Evolutionary conservation across 2,797 vertebrate genomes (phyloP).

Genomic region (Poecile montanus): DNA sequence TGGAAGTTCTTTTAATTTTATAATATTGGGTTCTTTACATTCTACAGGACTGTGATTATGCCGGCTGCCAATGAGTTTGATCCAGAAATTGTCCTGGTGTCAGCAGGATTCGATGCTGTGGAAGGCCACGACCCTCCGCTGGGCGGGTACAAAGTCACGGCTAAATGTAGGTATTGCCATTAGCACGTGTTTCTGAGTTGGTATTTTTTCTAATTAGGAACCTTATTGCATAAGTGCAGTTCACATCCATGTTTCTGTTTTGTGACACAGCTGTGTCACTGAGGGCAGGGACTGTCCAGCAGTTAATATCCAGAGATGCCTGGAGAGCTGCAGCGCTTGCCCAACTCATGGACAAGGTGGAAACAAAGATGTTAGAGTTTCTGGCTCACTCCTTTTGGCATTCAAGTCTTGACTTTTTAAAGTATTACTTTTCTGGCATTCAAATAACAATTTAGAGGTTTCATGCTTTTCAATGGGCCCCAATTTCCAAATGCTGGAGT

Average conservation of each 20-base stretch:
- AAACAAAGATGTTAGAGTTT: background rate
- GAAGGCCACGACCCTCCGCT: conserved; percentile 83
- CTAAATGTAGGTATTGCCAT: conserved; percentile 80
- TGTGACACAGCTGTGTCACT: background rate
- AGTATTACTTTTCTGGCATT: conserved; percentile 36
- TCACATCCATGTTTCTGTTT: background rate
- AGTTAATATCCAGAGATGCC: background rate
- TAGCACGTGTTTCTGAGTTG: background rate
- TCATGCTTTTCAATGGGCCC: conserved; percentile 15
- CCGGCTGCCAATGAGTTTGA: conserved; percentile 81
- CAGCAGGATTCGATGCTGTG: conserved; percentile 83
- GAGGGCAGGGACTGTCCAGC: background rate
- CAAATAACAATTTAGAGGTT: conserved; percentile 24
- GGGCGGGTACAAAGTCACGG: conserved; percentile 84
- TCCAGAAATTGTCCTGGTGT: conserved; percentile 83
- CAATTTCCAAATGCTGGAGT: conserved; percentile 25
- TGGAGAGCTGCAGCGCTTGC: background rate
- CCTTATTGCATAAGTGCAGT: background rate
- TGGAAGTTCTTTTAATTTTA: conserved; percentile 14
- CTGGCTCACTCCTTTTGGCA: background rate
- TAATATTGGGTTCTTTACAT: conserved; percentile 21
- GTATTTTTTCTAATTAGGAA: background rate
- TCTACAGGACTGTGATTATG: conserved; percentile 80
- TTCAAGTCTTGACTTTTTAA: background rate
- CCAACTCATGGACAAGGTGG: rapidly evolving